Conservation (phyloP, 2,888 invertebrate genomes). For the Drosophila mimetica region DNA sequence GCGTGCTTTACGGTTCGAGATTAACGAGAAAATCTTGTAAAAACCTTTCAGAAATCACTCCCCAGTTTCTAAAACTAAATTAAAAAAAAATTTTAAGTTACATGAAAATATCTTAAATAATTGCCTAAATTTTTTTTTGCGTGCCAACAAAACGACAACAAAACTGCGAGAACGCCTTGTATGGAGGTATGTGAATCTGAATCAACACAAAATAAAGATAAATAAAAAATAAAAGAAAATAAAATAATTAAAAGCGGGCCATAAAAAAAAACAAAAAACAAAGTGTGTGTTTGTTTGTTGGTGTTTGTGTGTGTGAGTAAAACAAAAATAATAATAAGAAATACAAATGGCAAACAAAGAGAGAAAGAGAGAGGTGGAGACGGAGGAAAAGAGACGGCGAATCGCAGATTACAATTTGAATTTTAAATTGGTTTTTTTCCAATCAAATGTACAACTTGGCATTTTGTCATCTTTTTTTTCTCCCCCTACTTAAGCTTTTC, state of each 20-base stretch:
- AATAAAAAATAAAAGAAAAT: constrained; percentile 10
- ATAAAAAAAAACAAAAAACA: constrained; percentile 16
- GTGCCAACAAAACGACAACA: constrained; percentile 18
- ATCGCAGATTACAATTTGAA: constrained; percentile 22
- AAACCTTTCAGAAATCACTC: constrained; percentile 5
- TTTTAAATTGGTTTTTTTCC: constrained; percentile 34
- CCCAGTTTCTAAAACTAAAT: not conserved
- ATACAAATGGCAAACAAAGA: constrained; percentile 25
- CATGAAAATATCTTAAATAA: not conserved
- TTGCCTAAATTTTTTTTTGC: constrained; percentile 18
- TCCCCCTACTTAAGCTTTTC: not conserved
- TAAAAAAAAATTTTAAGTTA: not conserved
- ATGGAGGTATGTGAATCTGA: constrained; percentile 48
- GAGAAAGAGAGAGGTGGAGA: not conserved
- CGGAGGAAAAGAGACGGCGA: not conserved
- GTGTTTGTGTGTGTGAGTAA: constrained; percentile 26
- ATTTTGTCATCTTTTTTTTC: not conserved
- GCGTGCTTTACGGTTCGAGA: constrained; percentile 74
- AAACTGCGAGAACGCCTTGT: constrained; percentile 46
- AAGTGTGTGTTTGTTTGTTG: constrained; percentile 14
- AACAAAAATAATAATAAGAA: constrained; percentile 47
- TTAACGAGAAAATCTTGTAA: constrained; percentile 33
- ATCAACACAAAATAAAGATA: constrained; percentile 12
- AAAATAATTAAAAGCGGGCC: constrained; percentile 19
- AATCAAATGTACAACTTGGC: constrained; percentile 30